phyloP scores from a whole-genome alignment of 2,113 vertebrate genomes.

The Ia io region DNA sequence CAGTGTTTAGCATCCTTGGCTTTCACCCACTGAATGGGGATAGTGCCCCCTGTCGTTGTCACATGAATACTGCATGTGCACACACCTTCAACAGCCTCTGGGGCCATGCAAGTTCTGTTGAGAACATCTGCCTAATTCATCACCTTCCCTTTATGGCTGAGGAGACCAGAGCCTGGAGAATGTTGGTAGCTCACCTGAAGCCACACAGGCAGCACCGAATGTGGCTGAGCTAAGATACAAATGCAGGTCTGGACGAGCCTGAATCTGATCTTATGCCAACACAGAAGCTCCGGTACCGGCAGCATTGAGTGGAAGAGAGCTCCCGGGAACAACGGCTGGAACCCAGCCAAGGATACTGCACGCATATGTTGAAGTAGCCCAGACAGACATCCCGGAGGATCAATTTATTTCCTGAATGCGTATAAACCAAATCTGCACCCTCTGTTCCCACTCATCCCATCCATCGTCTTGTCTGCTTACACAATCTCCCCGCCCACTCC shows the following conservation, averaged over 20 bases:
- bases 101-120: background rate
- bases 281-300: background rate
- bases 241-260: background rate
- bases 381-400: background rate
- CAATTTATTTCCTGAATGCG: background rate
- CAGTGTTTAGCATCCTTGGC: background rate
- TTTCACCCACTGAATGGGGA: background rate
- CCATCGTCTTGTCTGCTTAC: background rate
- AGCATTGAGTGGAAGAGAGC: background rate
- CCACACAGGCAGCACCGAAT: background rate
- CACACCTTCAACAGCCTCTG: background rate
- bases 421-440: background rate
- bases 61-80: background rate
- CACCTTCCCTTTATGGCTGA: background rate
- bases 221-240: background rate
- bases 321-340: background rate
- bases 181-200: background rate
- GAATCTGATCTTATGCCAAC: background rate
- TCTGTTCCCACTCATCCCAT: background rate
- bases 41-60: background rate
- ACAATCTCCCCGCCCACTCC: background rate
- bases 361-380: background rate
- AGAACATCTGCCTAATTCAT: background rate
- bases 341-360: background rate
- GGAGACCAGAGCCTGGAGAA: background rate